Evolutionary conservation across 2,113 vertebrate species (phyloP).

Genomic region (Vombatus ursinus): DNA sequence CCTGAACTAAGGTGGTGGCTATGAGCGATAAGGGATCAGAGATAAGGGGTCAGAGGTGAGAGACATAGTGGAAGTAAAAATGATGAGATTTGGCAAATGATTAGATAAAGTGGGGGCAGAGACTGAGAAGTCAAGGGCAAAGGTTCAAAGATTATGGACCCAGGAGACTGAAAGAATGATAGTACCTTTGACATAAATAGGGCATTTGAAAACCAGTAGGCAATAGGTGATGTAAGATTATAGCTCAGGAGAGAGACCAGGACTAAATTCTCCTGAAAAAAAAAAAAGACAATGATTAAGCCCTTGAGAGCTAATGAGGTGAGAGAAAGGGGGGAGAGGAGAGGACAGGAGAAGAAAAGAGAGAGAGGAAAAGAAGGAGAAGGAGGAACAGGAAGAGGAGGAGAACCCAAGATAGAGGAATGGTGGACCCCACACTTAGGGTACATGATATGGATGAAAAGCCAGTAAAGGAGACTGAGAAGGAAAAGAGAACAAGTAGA

Average conservation of each 20-base stretch:
- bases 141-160: background rate
- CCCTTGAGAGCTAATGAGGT: background rate
- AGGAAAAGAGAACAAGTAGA: too few relatives aligned
- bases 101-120: background rate
- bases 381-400: too few relatives aligned
- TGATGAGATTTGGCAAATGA: background rate
- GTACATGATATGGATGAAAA: too few relatives aligned
- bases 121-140: background rate
- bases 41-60: background rate
- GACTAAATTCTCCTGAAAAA: background rate
- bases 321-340: background rate
- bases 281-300: background rate
- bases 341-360: background rate
- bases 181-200: background rate
- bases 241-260: background rate
- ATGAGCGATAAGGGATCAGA: background rate
- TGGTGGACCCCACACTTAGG: too few relatives aligned
- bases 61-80: background rate
- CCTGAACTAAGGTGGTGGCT: too few relatives aligned
- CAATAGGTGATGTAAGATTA: background rate
- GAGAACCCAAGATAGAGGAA: too few relatives aligned
- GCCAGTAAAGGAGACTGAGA: too few relatives aligned
- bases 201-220: background rate
- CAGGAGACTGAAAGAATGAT: background rate
- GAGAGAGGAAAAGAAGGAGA: accelerated